Evolutionary conservation across 2,113 vertebrate genomes (phyloP).

Genomic region (Actinemys pallida): DNA sequence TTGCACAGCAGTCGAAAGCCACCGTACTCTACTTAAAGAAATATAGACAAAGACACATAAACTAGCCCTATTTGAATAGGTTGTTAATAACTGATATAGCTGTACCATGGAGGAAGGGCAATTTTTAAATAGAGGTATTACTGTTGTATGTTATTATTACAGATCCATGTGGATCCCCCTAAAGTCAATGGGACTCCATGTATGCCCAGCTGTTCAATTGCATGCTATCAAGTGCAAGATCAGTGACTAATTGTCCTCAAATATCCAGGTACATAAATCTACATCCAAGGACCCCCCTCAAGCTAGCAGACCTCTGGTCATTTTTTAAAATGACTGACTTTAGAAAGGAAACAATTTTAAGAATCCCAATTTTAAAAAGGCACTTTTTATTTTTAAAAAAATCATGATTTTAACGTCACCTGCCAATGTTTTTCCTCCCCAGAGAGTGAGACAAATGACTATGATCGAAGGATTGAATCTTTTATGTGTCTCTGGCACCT

Average conservation of each 20-base stretch:
- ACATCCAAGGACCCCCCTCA: not conserved
- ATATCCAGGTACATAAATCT: not conserved
- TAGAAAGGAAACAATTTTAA: not conserved
- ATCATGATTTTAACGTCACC: slow-evolving; percentile 43
- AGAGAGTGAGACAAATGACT: slow-evolving; percentile 45
- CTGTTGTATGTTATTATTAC: not conserved
- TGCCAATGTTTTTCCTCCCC: slow-evolving; percentile 26
- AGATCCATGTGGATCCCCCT: not conserved
- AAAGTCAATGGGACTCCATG: not conserved
- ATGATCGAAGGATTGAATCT: slow-evolving; percentile 55
- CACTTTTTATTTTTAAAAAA: not conserved
- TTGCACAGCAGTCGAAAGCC: not conserved
- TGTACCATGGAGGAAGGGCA: not conserved
- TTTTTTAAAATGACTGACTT: not conserved
- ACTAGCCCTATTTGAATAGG: not conserved
- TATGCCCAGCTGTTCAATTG: not conserved
- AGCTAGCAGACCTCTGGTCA: slow-evolving; percentile 48
- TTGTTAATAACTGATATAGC: not conserved
- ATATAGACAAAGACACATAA: not conserved
- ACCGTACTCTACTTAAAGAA: not conserved
- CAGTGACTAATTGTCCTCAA: not conserved
- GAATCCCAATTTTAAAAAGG: slow-evolving; percentile 10
- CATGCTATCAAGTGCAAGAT: not conserved
- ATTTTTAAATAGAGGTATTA: not conserved
- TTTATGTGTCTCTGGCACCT: not conserved